Evolutionary conservation across 1,140 invertebrate species (phyloP).

Genomic region (Lethrus apterus): DNA sequence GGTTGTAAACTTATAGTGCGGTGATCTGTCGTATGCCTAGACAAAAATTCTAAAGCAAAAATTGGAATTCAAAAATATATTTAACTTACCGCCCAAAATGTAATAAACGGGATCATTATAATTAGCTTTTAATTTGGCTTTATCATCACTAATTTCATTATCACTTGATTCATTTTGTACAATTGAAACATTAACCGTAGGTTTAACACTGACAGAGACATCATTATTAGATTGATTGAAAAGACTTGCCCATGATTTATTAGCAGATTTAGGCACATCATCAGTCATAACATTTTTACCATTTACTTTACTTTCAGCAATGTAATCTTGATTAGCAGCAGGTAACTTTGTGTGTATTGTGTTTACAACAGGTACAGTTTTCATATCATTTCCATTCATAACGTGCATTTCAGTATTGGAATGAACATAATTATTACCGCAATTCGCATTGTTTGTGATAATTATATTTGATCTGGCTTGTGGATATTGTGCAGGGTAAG

Average conservation of each 20-base stretch:
- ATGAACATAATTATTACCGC: background rate
- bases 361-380: slow-evolving; percentile 15
- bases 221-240: slow-evolving; percentile 27
- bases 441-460: background rate
- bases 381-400: slow-evolving; percentile 19
- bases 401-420: background rate
- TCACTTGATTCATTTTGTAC: slow-evolving; percentile 25
- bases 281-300: slow-evolving; percentile 1
- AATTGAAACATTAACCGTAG: too few relatives aligned
- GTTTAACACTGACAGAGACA: too few relatives aligned
- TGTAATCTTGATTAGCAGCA: background rate
- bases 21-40: slow-evolving; percentile 65
- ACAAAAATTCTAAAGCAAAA: slow-evolving; percentile 59
- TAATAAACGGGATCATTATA: slow-evolving; percentile 54
- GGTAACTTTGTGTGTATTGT: slow-evolving; percentile 9
- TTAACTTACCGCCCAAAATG: slow-evolving; percentile 56
- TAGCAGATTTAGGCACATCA: slow-evolving; percentile 1
- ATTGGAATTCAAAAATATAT: slow-evolving; percentile 23
- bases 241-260: slow-evolving; percentile 38
- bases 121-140: slow-evolving; percentile 12
- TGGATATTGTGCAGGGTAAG: background rate
- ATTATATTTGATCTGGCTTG: background rate
- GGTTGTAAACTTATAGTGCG: slow-evolving; percentile 67
- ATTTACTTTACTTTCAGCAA: slow-evolving; percentile 5
- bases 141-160: slow-evolving; percentile 3